A percentile compares a stretch with the other conserved stretches of the same genome.
These are phyloP conservation scores for Arctopsyche grandis DNA, from an alignment of 1,140 invertebrate genomes.

Conservation along the genomic window DNA sequence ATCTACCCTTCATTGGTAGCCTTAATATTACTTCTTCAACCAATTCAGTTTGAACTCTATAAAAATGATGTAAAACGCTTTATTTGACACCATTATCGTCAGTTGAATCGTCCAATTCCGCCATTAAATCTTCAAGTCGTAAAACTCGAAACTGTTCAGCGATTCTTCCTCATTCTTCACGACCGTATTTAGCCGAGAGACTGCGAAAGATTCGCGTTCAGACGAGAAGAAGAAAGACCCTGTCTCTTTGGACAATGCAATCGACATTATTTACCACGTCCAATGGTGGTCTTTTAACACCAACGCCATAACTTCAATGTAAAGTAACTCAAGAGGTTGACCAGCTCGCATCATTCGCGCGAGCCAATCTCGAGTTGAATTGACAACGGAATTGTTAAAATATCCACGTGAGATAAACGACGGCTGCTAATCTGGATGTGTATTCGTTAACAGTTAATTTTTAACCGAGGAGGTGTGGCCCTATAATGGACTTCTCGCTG, in stretches of 20 bases:
- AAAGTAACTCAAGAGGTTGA: neutral
- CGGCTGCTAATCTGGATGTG: too few relatives aligned
- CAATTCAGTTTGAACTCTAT: too few relatives aligned
- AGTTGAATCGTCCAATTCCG: neutral
- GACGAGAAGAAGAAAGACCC: neutral
- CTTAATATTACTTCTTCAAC: too few relatives aligned
- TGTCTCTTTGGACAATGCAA: neutral
- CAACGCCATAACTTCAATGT: neutral
- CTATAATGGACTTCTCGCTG: slow-evolving; percentile 17
- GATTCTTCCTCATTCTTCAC: neutral
- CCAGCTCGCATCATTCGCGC: neutral
- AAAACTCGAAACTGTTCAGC: neutral
- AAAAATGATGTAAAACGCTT: too few relatives aligned
- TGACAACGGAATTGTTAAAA: neutral
- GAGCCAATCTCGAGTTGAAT: neutral
- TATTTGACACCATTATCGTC: neutral
- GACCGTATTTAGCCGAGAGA: neutral
- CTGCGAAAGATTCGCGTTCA: too few relatives aligned
- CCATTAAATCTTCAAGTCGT: neutral
- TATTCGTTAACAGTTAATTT: slow-evolving; percentile 4
- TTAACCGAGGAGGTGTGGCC: slow-evolving; percentile 14
- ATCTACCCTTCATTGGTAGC: too few relatives aligned
- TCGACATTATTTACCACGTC: neutral
- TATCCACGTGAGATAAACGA: too few relatives aligned
- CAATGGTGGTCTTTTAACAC: neutral